These are phyloP conservation scores for Keiferia lycopersicella DNA, from an alignment of 2,888 invertebrate genomes.

Conservation along the genomic window DNA sequence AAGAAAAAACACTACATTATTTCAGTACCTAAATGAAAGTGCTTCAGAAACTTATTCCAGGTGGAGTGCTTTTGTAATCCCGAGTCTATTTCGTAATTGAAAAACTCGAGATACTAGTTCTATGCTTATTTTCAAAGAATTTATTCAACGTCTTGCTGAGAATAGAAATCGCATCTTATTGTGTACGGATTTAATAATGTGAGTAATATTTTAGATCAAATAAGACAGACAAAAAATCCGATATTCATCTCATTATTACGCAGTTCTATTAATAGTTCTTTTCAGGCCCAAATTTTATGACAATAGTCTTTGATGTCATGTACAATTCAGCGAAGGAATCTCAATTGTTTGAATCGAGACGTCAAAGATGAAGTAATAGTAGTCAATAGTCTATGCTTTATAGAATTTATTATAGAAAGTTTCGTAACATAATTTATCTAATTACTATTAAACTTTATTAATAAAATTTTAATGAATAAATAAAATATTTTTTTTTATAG, in stretches of 20 bases:
- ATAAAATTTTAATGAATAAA: too few species aligned
- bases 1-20: not conserved
- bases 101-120: conserved; percentile 8
- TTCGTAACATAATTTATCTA: too few species aligned
- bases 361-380: too few species aligned
- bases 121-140: conserved; percentile 6
- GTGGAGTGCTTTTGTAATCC: conserved; percentile 1
- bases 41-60: not conserved
- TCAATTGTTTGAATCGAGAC: too few species aligned
- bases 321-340: too few species aligned
- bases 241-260: not conserved
- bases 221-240: not conserved
- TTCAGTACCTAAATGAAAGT: not conserved
- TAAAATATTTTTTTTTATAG: too few species aligned
- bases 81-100: conserved; percentile 5
- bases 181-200: not conserved
- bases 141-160: not conserved
- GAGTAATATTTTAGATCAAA: not conserved
- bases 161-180: conserved; percentile 10
- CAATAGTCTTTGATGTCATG: too few species aligned
- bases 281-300: too few species aligned
- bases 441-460: too few species aligned
- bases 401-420: too few species aligned
- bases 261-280: not conserved
- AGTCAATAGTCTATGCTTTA: too few species aligned